Percentiles rank a stretch among this genome's conserved stretches.
phyloP scores from a whole-genome alignment of 2,797 vertebrate genomes.

The Acanthornis magna region DNA sequence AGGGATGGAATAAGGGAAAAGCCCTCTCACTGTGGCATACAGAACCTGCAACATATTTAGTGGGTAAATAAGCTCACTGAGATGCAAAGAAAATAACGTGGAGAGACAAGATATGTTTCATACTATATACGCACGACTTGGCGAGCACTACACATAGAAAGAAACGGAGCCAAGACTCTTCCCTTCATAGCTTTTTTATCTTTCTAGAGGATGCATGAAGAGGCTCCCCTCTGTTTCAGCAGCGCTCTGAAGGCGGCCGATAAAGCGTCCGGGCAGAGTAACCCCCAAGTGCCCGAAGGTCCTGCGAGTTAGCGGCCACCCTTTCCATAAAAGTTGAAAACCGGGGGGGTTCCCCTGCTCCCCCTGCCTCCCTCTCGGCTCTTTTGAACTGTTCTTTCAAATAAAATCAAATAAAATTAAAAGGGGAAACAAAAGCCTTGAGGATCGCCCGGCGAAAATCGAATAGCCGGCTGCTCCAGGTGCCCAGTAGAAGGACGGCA shows the following conservation, averaged over 20 bases:
- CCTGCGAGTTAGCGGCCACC: not conserved
- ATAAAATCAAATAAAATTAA: not conserved
- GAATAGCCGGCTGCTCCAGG: not conserved
- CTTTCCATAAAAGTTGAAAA: not conserved
- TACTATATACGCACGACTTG: not conserved
- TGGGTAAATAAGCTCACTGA: not conserved
- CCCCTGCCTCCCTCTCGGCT: not conserved
- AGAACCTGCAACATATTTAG: not conserved
- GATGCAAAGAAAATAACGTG: not conserved
- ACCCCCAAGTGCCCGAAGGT: not conserved
- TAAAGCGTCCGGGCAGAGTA: not conserved
- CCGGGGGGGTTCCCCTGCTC: not conserved
- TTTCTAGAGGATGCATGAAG: not conserved
- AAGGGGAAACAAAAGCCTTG: not conserved
- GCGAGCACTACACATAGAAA: not conserved
- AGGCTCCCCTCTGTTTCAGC: not conserved
- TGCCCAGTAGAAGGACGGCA: not conserved
- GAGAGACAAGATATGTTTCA: not conserved
- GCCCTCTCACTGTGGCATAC: not conserved
- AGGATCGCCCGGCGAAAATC: not conserved
- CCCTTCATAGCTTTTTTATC: not conserved
- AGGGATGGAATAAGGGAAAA: not conserved
- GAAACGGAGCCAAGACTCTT: not conserved
- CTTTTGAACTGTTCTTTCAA: not conserved
- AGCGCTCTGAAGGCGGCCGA: not conserved